Conservation (phyloP, 1,140 invertebrate genomes). For the Eueides isabella region DNA sequence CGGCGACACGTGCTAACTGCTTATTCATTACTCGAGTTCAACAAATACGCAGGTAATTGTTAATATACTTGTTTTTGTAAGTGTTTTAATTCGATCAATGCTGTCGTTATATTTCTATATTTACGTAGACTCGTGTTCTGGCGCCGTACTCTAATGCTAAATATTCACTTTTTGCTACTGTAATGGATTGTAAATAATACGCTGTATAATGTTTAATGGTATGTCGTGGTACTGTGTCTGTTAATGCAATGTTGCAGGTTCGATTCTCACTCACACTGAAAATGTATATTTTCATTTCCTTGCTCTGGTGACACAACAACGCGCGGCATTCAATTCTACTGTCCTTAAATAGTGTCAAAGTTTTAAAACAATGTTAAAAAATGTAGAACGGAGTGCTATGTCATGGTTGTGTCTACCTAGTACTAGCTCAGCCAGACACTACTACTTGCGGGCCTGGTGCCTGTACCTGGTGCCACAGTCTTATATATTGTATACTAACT, state of each 20-base stretch:
- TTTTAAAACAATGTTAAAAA: too few relatives aligned
- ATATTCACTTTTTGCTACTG: too few relatives aligned
- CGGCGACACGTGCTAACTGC: not conserved
- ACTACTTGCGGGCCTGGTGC: too few relatives aligned
- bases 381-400: too few relatives aligned
- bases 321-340: not conserved
- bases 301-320: not conserved
- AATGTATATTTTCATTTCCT: not conserved
- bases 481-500: too few relatives aligned
- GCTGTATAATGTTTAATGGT: not conserved
- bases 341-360: too few relatives aligned
- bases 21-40: not conserved
- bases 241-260: not conserved
- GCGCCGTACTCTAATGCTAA: not conserved
- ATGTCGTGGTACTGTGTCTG: not conserved
- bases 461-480: too few relatives aligned
- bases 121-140: not conserved
- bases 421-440: too few relatives aligned
- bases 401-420: too few relatives aligned
- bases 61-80: not conserved
- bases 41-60: constrained; percentile 2
- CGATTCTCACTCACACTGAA: not conserved
- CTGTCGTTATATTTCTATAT: not conserved
- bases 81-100: not conserved
- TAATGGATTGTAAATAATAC: too few relatives aligned